These are phyloP conservation scores for Cephalopterus ornatus DNA, from an alignment of 2,113 vertebrate species.

Conservation along the genomic window DNA sequence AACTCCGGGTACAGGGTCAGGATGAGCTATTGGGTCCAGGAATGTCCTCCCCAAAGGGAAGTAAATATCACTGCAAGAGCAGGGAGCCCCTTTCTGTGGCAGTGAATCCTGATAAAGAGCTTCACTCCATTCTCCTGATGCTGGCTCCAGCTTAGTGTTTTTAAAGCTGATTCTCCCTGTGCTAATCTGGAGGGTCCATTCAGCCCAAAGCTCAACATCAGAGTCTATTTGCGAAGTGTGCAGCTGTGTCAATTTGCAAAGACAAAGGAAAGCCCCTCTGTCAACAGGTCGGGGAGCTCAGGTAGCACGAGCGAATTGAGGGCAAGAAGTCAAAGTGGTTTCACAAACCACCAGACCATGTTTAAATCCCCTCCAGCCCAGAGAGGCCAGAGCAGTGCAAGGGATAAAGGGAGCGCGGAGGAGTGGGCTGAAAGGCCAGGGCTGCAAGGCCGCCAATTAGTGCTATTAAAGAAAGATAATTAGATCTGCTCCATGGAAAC, in stretches of 20 bases:
- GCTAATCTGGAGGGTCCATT: constrained; percentile 76
- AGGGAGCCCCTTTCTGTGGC: constrained; percentile 55
- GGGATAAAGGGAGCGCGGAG: constrained; percentile 31
- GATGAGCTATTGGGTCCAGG: constrained; percentile 17
- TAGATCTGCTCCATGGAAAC: constrained; percentile 76
- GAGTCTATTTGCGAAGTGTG: constrained; percentile 83
- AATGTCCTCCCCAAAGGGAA: constrained; percentile 59
- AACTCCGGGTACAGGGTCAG: constrained; percentile 10
- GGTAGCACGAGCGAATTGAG: constrained; percentile 80
- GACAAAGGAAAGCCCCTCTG: constrained; percentile 81
- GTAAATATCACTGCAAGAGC: constrained; percentile 46
- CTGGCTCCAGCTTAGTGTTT: constrained; percentile 70
- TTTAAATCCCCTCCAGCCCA: constrained; percentile 55
- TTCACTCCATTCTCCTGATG: constrained; percentile 67
- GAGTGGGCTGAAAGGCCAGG: constrained; percentile 56
- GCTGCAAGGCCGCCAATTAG: constrained; percentile 70
- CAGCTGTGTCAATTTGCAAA: constrained; percentile 94
- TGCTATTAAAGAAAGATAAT: constrained; percentile 75
- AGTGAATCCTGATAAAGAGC: constrained; percentile 70
- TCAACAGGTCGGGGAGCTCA: constrained; percentile 78
- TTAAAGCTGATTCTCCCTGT: constrained; percentile 69
- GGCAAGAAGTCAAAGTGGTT: constrained; percentile 76
- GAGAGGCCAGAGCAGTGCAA: constrained; percentile 20
- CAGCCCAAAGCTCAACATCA: constrained; percentile 73
- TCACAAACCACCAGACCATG: constrained; percentile 57